phyloP scores from a whole-genome alignment of 2,113 vertebrate genomes.

The Myotis yumanensis region DNA sequence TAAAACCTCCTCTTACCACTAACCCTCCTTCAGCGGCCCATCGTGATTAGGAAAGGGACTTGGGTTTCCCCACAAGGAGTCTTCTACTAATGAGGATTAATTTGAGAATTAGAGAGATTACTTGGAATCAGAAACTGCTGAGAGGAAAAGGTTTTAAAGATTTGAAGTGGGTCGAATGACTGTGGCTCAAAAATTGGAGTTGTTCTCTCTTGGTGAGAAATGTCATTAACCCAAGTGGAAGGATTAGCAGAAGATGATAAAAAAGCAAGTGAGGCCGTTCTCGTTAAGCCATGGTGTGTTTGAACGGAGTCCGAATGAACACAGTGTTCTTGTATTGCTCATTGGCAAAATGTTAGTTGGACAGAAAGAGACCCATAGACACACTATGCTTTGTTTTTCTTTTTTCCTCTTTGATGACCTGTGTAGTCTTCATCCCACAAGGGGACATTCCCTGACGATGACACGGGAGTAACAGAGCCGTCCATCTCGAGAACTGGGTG shows the following conservation, averaged over 20 bases:
- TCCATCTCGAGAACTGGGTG: neutral
- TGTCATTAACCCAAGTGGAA: slow-evolving; percentile 27
- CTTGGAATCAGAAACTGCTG: slow-evolving; percentile 34
- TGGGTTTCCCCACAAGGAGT: slow-evolving; percentile 3
- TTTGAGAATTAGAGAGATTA: slow-evolving; percentile 59
- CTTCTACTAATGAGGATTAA: slow-evolving; percentile 61
- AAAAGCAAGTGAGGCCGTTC: slow-evolving; percentile 18
- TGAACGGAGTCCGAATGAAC: neutral
- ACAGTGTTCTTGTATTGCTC: neutral
- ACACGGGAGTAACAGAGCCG: neutral
- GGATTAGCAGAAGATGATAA: slow-evolving; percentile 33
- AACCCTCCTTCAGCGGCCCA: neutral
- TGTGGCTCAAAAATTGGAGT: slow-evolving; percentile 19
- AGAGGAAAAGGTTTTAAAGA: slow-evolving; percentile 61
- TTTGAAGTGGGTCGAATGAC: slow-evolving; percentile 5
- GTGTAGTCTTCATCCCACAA: neutral
- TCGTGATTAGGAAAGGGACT: slow-evolving; percentile 46
- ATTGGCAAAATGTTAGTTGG: slow-evolving; percentile 15
- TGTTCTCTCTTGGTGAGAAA: slow-evolving; percentile 44
- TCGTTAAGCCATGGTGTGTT: slow-evolving; percentile 35
- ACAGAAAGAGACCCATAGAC: neutral
- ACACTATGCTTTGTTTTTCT: slow-evolving; percentile 27
- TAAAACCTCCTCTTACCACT: neutral
- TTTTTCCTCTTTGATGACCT: neutral
- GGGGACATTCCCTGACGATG: neutral